phyloP scores from a whole-genome alignment of 2,797 vertebrate species.

The Poeciliopsis gracilis region DNA sequence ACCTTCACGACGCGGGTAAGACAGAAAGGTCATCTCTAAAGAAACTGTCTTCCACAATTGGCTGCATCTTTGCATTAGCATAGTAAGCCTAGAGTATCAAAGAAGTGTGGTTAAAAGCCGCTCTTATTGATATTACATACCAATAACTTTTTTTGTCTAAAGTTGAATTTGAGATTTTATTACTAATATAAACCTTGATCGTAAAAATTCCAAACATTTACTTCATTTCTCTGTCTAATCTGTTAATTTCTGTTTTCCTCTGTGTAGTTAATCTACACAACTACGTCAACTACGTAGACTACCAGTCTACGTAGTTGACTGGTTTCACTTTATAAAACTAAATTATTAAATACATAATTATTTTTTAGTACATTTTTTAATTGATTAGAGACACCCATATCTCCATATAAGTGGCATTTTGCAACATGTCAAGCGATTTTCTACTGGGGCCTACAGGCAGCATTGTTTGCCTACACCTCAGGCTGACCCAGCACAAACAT shows the following conservation, averaged over 20 bases:
- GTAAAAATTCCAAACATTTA: no score
- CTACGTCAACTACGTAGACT: no score
- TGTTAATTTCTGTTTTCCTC: no score
- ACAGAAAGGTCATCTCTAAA: not conserved
- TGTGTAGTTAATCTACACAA: no score
- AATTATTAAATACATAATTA: no score
- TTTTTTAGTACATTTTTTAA: no score
- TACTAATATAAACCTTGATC: not conserved
- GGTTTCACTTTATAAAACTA: not conserved
- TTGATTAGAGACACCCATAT: no score
- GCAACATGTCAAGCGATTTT: not conserved
- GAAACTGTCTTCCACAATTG: not conserved
- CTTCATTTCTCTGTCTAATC: no score
- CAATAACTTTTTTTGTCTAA: not conserved
- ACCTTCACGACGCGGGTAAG: not conserved
- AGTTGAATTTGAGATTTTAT: not conserved
- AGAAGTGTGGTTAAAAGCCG: not conserved
- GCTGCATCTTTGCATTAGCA: not conserved
- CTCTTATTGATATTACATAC: no score
- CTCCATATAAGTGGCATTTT: no score
- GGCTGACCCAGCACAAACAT: not conserved
- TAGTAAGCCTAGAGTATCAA: not conserved
- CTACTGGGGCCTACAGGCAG: no score
- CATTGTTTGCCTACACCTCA: not conserved
- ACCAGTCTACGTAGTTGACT: not conserved